phyloP scores from a whole-genome alignment of 1,140 invertebrate species.

The Procambarus clarkii region DNA sequence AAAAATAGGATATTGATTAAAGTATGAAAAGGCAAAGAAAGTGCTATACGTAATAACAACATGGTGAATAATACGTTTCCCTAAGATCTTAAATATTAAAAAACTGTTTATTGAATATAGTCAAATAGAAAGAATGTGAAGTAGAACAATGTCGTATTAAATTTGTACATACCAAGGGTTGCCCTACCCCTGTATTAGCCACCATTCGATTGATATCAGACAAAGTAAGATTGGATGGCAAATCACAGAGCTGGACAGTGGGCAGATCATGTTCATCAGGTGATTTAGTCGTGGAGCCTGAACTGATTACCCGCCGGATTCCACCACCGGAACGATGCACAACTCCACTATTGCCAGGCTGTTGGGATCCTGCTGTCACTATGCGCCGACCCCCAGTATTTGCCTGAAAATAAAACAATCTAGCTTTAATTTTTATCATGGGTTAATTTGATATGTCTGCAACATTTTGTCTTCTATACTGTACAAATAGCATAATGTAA shows the following conservation, averaged over 20 bases:
- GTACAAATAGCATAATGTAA: too few relatives aligned
- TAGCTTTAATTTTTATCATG: neutral
- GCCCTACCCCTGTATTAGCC: slow-evolving; percentile 46
- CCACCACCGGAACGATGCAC: neutral
- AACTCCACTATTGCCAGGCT: neutral
- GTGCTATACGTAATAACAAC: too few relatives aligned
- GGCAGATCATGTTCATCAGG: slow-evolving; percentile 10
- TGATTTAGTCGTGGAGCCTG: neutral
- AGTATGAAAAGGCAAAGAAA: too few relatives aligned
- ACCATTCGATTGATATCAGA: slow-evolving; percentile 57
- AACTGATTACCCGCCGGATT: slow-evolving; percentile 38
- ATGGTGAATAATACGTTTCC: too few relatives aligned
- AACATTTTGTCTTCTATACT: too few relatives aligned
- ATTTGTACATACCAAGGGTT: slow-evolving; percentile 47
- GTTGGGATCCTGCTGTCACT: slow-evolving; percentile 22
- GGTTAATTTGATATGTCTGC: too few relatives aligned
- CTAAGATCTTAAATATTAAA: too few relatives aligned
- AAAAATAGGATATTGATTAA: too few relatives aligned
- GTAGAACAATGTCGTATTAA: neutral
- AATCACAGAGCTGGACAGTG: slow-evolving; percentile 57
- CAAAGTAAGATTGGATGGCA: slow-evolving; percentile 49
- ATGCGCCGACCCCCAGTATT: slow-evolving; percentile 36
- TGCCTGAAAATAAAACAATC: neutral
- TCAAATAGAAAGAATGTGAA: too few relatives aligned
- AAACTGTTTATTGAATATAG: too few relatives aligned